A percentile compares a stretch with the other conserved stretches of the same genome.
These are phyloP conservation scores for Drosophila yakuba DNA, from an alignment of 1,140 invertebrate genomes.

Conservation along the genomic window DNA sequence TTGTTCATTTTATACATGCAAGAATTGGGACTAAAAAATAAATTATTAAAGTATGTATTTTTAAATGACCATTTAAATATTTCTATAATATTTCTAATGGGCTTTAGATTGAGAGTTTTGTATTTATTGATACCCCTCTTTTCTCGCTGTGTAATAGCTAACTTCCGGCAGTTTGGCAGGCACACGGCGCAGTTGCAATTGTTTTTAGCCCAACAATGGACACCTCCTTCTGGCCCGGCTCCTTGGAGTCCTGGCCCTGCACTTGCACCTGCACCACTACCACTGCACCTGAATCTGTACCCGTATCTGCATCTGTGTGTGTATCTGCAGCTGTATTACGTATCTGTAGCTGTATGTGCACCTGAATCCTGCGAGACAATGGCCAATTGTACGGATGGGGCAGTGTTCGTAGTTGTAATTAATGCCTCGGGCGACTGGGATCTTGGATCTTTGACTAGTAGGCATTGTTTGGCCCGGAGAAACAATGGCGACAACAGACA, in stretches of 20 bases:
- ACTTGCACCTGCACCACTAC: constrained; percentile 26
- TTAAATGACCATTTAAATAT: too few species aligned
- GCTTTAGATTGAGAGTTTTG: background rate
- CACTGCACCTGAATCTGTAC: background rate
- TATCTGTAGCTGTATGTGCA: background rate
- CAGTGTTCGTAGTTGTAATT: constrained; percentile 61
- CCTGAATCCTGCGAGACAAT: constrained; percentile 17
- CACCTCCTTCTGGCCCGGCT: background rate
- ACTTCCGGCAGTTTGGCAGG: constrained; percentile 69
- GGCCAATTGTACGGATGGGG: constrained; percentile 35
- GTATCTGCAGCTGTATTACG: background rate
- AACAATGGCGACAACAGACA: constrained; percentile 49
- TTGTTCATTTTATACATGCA: too few species aligned
- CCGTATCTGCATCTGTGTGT: constrained; percentile 6
- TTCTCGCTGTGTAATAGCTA: constrained; percentile 8
- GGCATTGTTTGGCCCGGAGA: constrained; percentile 56
- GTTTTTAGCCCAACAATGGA: constrained; percentile 55
- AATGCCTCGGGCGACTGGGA: constrained; percentile 51
- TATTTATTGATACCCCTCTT: background rate
- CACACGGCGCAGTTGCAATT: constrained; percentile 60
- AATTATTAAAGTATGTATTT: too few species aligned
- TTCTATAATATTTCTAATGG: too few species aligned
- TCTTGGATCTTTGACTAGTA: constrained; percentile 16
- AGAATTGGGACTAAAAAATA: too few species aligned
- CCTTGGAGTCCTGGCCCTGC: constrained; percentile 10